Percentiles rank a stretch among this genome's conserved stretches.
These are phyloP conservation scores for Maniola hyperantus DNA, from an alignment of 2,888 invertebrate genomes.

Conservation along the genomic window DNA sequence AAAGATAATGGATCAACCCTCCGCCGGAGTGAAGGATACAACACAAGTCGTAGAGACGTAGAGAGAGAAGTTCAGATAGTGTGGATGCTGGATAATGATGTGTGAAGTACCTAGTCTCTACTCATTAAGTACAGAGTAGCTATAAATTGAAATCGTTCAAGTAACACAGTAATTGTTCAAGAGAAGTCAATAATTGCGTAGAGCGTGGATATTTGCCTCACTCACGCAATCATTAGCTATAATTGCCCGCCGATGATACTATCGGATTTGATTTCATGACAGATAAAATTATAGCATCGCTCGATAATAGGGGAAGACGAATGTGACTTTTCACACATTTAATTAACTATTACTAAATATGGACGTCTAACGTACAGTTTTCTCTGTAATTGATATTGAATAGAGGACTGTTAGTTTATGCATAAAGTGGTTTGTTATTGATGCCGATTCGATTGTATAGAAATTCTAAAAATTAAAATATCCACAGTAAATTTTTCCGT, in stretches of 20 bases:
- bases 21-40: no score
- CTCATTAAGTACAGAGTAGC: not conserved
- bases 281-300: slow-evolving; percentile 29
- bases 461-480: not conserved
- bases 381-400: slow-evolving; percentile 4
- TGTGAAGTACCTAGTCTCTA: not conserved
- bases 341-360: not conserved
- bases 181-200: slow-evolving; percentile 24
- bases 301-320: slow-evolving; percentile 10
- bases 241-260: slow-evolving; percentile 29
- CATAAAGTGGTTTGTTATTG: slow-evolving; percentile 1
- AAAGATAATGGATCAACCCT: no score
- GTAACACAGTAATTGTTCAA: slow-evolving; percentile 15
- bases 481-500: no score
- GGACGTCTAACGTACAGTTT: not conserved
- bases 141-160: slow-evolving; percentile 8
- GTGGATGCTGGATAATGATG: not conserved
- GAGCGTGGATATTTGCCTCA: slow-evolving; percentile 21
- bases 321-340: slow-evolving; percentile 15
- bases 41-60: no score
- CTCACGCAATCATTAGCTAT: slow-evolving; percentile 30
- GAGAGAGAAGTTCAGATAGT: no score
- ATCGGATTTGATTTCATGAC: slow-evolving; percentile 31
- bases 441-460: not conserved
- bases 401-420: not conserved